Evolutionary conservation across 2,797 vertebrate species (phyloP), one percentile per base, ranked within the genome.

Genomic region (Sitta carolinensis): DNA sequence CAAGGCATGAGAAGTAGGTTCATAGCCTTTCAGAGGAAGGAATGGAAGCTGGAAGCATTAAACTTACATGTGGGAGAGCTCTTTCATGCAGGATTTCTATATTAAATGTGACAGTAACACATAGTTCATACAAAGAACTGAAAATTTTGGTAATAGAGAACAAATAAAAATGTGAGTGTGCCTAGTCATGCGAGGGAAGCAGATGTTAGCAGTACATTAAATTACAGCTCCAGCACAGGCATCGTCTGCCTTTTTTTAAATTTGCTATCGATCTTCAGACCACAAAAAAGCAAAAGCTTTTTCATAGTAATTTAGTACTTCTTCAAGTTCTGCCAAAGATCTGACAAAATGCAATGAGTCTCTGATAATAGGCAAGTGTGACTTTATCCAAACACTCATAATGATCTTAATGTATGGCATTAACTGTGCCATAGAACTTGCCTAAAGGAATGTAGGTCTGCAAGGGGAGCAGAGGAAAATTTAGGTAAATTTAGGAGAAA

Each of bases 41-140:
- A 89, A 76, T 7, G 42, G 67, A 82, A 87, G 23, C 14, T 79
- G 34, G 13, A 64, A 73, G 6, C 32, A 78, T 86, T 93, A 84
- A 92, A 89, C 26, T 87, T 91, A 47, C 2, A 50, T 43, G 27
- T 62, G 38, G 62, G 73, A 84, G 40, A 77, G 30, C 27, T 19
- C 36, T 42, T 92, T 85, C 63, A 38, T 68, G 26, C 23, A 58
- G 58, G 16, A 61, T 86, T 85, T 87, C 72, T 86, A 59, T 73
- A 72, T 84, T 89, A 87, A 79, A 87, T 59, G n/a, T 92, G 76
- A 91, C 81, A 89, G 75, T 48, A 89, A 87, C 61, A 77, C 42
- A 72, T 36, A 62, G 68, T 87, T 78, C 50, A 34, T 50, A 55
- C 40, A 73, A 75, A 84, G 9, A 64, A 70, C 45, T 63, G 34